A percentile compares a stretch with the other conserved stretches of the same genome.
Conservation (phyloP, 2,113 vertebrate species). For the Ceyx margarethae region DNA sequence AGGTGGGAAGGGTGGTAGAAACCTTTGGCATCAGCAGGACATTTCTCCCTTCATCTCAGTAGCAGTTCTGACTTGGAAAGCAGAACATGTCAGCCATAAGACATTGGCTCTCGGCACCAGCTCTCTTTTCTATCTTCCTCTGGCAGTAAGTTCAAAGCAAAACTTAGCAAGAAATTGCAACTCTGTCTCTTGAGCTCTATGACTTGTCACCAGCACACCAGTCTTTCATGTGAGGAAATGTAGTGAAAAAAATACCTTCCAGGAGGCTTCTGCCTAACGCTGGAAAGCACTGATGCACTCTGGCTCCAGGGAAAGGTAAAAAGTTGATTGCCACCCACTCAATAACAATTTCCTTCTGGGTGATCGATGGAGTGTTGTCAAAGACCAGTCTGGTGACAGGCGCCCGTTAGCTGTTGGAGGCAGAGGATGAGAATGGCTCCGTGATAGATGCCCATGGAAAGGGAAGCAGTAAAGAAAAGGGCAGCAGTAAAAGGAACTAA, state of each 20-base stretch:
- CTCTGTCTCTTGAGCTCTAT: neutral
- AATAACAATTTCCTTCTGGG: conserved; percentile 49
- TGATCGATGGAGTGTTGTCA: conserved; percentile 3
- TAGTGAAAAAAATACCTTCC: neutral
- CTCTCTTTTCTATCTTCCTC: neutral
- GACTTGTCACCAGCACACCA: neutral
- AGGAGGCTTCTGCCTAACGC: neutral
- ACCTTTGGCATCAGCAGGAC: neutral
- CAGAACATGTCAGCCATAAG: neutral
- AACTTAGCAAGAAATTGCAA: neutral
- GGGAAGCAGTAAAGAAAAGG: neutral
- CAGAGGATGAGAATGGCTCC: neutral
- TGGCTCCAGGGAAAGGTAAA: conserved; percentile 42
- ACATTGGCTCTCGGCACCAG: accelerated
- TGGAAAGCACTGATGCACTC: conserved; percentile 25
- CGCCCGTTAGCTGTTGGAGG: neutral
- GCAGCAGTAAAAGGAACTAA: neutral
- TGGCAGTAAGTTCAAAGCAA: neutral
- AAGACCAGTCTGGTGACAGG: neutral
- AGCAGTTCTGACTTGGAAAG: neutral
- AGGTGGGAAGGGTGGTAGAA: neutral
- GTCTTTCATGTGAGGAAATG: neutral
- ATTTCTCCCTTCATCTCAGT: neutral
- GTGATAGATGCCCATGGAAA: neutral
- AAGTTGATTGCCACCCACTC: conserved; percentile 54